phyloP scores from a whole-genome alignment of 92 coral and sea anemone genomes.

The Parazoanthus swiftii region DNA sequence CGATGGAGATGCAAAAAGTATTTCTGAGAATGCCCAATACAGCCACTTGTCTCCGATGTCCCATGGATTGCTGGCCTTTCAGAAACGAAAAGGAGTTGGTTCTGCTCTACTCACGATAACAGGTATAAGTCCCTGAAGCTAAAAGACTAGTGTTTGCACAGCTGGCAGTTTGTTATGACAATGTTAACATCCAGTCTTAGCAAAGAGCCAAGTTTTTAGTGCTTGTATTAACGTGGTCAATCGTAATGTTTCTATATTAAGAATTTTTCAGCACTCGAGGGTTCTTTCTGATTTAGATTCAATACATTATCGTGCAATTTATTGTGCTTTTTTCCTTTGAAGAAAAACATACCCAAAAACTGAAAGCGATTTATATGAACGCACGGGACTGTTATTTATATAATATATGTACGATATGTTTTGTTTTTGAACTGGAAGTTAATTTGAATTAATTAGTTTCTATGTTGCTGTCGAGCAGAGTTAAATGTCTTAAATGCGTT shows the following conservation, averaged over 20 bases:
- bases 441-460: no score
- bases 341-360: background rate
- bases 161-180: background rate
- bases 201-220: background rate
- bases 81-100: slow-evolving; percentile 70
- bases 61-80: slow-evolving; percentile 76
- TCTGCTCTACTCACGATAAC: slow-evolving; percentile 65
- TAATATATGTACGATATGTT: no score
- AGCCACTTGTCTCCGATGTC: slow-evolving; percentile 65
- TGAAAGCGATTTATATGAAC: background rate
- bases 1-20: slow-evolving; percentile 5
- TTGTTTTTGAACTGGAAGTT: no score
- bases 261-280: background rate
- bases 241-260: background rate
- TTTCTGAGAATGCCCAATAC: slow-evolving; percentile 11
- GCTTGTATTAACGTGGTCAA: background rate
- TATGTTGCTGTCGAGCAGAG: no score
- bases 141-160: background rate
- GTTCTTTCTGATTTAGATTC: background rate
- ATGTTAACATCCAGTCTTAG: background rate
- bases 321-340: background rate
- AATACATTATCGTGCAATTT: no score
- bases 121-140: slow-evolving; percentile 39
- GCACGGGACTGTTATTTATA: background rate
- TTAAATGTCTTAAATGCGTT: no score